phyloP scores from a whole-genome alignment of 2,797 vertebrate genomes.

The Craterocephalus amniculus region DNA sequence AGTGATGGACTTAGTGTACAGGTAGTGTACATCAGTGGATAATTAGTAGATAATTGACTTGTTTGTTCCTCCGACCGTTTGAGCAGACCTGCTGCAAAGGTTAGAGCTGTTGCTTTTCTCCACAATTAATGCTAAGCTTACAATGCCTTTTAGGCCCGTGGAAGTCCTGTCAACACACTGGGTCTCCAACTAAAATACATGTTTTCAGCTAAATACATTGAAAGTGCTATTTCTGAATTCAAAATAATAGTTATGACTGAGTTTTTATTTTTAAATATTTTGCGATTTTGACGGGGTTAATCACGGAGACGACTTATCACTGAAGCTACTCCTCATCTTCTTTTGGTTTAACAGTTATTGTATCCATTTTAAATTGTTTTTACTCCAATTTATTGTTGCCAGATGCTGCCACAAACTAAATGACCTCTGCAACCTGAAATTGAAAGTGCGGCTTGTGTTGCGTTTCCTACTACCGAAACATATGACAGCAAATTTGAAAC shows the following conservation, averaged over 20 bases:
- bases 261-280: conserved; percentile 12
- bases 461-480: conserved; percentile 1
- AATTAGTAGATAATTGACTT: conserved; percentile 60
- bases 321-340: conserved; percentile 7
- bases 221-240: conserved; percentile 24
- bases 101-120: conserved; percentile 62
- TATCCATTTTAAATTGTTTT: conserved; percentile 3
- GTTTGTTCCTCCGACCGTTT: conserved; percentile 60
- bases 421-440: conserved; percentile 4
- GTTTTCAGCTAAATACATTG: conserved; percentile 22
- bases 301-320: background rate
- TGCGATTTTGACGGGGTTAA: conserved; percentile 7
- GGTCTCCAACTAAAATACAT: conserved; percentile 29
- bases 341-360: conserved; percentile 19
- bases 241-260: conserved; percentile 2
- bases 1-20: conserved; percentile 11
- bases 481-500: background rate
- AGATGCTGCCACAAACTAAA: conserved; percentile 33
- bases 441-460: conserved; percentile 8
- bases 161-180: conserved; percentile 43
- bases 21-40: background rate
- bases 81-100: conserved; percentile 43
- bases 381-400: conserved; percentile 16
- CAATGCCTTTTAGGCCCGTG: conserved; percentile 49
- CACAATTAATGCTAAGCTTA: conserved; percentile 51